Base-by-base conservation (phyloP, 2,888 invertebrate genomes). In the Hirtodrosophila cameraria region DNA sequence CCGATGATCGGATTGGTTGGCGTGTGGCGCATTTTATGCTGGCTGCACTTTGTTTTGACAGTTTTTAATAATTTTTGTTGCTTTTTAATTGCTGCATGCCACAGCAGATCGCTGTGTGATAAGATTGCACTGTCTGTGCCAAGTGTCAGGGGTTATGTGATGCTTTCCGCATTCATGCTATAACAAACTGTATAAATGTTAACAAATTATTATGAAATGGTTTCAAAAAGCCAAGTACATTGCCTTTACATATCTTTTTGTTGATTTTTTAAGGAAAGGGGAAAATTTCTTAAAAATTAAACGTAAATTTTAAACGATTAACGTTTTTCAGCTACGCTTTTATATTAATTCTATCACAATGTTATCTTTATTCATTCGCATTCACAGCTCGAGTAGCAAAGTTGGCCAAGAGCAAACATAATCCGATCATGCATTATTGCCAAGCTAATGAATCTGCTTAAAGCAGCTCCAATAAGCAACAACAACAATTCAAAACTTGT, bases 391-490 rank as follows among this genome's bases (percentile, higher is more conserved):
- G 48, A 11, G 28, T 42, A 7, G 43, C 52, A 36, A 35, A 48
- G 38, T 35, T 50, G 42, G 36, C 49, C 61, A 28, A 66, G 31
- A 45, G 35, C 36, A 41, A 23, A 46, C 77, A 61, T 87, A 87
- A 86, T 74, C 74, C 84, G 75, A 76, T 86, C 82, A 82, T 62
- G 66, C 61, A 80, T 87, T 82, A 83, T 87, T 86, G 82, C 87
- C 86, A 65, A 82, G 74, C 87, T 84, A 86, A 80, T 86, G 86
- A 86, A 86, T 87, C 86, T 82, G 71, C 73, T 77, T 85, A 71
- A 75, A 67, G 62, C 65, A 61, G 65, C 61, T 61, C 39, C 60
- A 65, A 48, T 66, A 58, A 66, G 53, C 62, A 53, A 48, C 28
- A 45, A 15, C 35, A 60, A 61, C 35, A 4, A 15, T 31, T 7